A percentile compares a stretch with the other conserved stretches of the same genome.
Evolutionary conservation across 2,888 invertebrate species (phyloP).

Genomic region (Philonicus albiceps): DNA sequence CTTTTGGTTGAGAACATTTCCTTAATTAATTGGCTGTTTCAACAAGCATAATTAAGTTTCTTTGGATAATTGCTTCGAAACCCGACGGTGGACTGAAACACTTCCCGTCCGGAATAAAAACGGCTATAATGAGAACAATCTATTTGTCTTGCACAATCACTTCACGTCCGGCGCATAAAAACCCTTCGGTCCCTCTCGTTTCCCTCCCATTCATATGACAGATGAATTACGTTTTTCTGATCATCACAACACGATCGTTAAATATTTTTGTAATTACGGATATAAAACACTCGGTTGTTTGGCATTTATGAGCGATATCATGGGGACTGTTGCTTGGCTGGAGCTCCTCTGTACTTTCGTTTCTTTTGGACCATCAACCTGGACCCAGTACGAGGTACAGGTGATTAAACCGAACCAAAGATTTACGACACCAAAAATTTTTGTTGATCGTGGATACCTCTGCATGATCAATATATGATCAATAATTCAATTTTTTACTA

Average conservation of each 20-base stretch:
- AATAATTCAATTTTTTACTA: slow-evolving; percentile 40
- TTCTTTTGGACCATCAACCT: neutral
- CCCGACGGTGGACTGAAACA: neutral
- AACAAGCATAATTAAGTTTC: neutral
- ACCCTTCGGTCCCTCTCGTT: neutral
- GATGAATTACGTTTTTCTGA: slow-evolving; percentile 46
- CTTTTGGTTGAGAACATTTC: neutral
- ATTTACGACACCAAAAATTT: slow-evolving; percentile 46
- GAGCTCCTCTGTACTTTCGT: neutral
- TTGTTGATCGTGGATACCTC: slow-evolving; percentile 39
- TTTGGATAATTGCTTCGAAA: neutral
- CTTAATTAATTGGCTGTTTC: neutral
- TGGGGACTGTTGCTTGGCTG: slow-evolving; percentile 6
- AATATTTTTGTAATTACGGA: slow-evolving; percentile 48
- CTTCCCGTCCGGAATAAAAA: neutral
- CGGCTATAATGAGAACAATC: neutral
- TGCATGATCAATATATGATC: slow-evolving; percentile 43
- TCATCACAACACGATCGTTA: slow-evolving; percentile 47
- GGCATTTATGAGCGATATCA: slow-evolving; percentile 44
- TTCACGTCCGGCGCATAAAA: neutral
- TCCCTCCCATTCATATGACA: slow-evolving; percentile 42
- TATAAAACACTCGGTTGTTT: slow-evolving; percentile 47
- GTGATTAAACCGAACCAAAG: slow-evolving; percentile 43
- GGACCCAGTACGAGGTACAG: slow-evolving; percentile 8
- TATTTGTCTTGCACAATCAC: slow-evolving; percentile 6